Conservation (phyloP, 1,140 invertebrate species). For the Drosophila serrata region DNA sequence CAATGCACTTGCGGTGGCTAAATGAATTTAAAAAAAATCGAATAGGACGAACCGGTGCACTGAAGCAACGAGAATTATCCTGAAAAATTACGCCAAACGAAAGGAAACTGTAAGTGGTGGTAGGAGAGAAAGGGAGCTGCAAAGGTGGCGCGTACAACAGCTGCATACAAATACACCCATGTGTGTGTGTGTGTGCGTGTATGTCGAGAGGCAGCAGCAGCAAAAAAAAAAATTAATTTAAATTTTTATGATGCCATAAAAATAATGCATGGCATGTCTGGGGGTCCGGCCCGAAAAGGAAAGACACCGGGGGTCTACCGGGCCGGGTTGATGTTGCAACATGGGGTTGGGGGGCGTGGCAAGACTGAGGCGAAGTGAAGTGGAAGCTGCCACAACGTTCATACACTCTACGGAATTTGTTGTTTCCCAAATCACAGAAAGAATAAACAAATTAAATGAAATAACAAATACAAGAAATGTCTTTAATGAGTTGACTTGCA, state of each 20-base stretch:
- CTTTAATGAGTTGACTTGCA: too few species aligned
- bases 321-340: not conserved
- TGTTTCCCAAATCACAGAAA: too few species aligned
- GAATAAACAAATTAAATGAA: too few species aligned
- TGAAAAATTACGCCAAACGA: slow-evolving; percentile 37
- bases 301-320: not conserved
- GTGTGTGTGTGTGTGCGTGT: slow-evolving; percentile 13
- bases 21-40: slow-evolving; percentile 47
- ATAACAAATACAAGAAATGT: too few species aligned
- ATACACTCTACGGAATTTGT: not conserved
- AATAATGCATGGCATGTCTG: slow-evolving; percentile 74
- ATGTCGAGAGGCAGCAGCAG: slow-evolving; percentile 20
- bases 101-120: slow-evolving; percentile 44
- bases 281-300: slow-evolving; percentile 8
- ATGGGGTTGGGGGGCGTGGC: slow-evolving; percentile 9
- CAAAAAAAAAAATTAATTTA: slow-evolving; percentile 70
- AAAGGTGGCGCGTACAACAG: slow-evolving; percentile 29
- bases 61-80: slow-evolving; percentile 42
- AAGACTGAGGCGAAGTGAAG: slow-evolving; percentile 31
- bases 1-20: slow-evolving; percentile 46
- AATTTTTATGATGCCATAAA: slow-evolving; percentile 79
- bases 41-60: slow-evolving; percentile 9
- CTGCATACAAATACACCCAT: slow-evolving; percentile 57
- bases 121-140: too few species aligned
- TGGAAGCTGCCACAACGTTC: slow-evolving; percentile 39